Evolutionary conservation across 2,113 vertebrate genomes (phyloP).

Genomic region (Petrocephalus zakoni): DNA sequence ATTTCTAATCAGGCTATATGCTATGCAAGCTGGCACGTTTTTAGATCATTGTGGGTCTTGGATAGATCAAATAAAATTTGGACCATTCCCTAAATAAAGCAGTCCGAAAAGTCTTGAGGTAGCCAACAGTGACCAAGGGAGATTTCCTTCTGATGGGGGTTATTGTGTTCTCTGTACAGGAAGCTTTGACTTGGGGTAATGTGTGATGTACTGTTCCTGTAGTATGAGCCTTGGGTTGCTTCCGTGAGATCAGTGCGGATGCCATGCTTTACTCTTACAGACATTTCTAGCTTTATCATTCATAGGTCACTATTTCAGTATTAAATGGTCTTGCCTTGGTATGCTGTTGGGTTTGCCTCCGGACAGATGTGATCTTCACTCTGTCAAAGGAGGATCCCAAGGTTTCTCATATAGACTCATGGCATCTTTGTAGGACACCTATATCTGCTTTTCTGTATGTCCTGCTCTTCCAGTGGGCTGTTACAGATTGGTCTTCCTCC

Average conservation of each 20-base stretch:
- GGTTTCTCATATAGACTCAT: background rate
- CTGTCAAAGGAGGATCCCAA: background rate
- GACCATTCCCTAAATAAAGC: background rate
- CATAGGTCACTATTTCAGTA: background rate
- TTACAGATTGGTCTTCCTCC: too few species aligned
- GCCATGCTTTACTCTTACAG: background rate
- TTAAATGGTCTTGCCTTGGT: background rate
- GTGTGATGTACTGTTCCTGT: background rate
- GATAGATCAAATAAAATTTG: background rate
- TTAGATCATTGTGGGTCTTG: background rate
- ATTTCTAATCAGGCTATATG: constrained; percentile 16
- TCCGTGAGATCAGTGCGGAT: background rate
- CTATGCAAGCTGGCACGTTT: background rate
- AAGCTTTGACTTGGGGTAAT: background rate
- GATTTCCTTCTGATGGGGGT: background rate
- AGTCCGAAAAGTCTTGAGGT: background rate
- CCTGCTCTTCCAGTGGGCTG: too few species aligned
- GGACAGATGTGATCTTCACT: constrained; percentile 21
- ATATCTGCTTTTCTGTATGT: too few species aligned
- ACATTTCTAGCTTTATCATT: background rate
- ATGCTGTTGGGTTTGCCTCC: background rate
- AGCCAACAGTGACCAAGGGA: background rate
- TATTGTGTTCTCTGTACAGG: background rate
- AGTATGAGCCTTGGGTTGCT: background rate
- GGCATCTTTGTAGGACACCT: too few species aligned